Evolutionary conservation across 2,797 vertebrate species (phyloP).

Genomic region (Darevskia nairensis): DNA sequence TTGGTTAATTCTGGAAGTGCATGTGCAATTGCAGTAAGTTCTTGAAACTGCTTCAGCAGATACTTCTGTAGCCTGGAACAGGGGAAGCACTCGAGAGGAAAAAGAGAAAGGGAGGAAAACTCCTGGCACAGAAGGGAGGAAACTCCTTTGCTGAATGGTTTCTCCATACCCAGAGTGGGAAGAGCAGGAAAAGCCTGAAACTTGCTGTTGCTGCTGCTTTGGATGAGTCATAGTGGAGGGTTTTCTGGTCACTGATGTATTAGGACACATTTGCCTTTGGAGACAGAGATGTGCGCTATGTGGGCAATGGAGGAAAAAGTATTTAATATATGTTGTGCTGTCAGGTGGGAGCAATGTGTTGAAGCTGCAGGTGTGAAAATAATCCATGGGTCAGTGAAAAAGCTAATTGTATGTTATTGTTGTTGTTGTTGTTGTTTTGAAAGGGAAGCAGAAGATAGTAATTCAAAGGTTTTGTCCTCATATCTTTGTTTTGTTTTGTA

Average conservation of each 20-base stretch:
- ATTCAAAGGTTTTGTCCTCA: background rate
- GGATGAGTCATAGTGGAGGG: background rate
- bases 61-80: background rate
- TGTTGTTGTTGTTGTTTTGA: rapidly evolving
- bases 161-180: slow-evolving; percentile 34
- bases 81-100: rapidly evolving
- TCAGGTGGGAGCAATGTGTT: background rate
- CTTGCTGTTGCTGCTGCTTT: background rate
- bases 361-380: background rate
- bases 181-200: slow-evolving; percentile 39
- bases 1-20: slow-evolving; percentile 12
- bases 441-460: background rate
- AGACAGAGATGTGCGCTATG: background rate
- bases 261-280: background rate
- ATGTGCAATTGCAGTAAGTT: background rate
- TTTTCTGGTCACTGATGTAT: background rate
- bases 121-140: background rate
- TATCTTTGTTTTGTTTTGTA: background rate
- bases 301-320: background rate
- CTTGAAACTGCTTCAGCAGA: slow-evolving; percentile 12
- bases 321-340: background rate
- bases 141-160: slow-evolving; percentile 36
- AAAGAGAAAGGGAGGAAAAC: slow-evolving; percentile 17
- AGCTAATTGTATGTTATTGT: slow-evolving; percentile 13
- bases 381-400: slow-evolving; percentile 3